Evolutionary conservation across 2,797 vertebrate species (phyloP), one percentile per base, ranked within the genome.

Genomic region (Acanthiza pusilla): DNA sequence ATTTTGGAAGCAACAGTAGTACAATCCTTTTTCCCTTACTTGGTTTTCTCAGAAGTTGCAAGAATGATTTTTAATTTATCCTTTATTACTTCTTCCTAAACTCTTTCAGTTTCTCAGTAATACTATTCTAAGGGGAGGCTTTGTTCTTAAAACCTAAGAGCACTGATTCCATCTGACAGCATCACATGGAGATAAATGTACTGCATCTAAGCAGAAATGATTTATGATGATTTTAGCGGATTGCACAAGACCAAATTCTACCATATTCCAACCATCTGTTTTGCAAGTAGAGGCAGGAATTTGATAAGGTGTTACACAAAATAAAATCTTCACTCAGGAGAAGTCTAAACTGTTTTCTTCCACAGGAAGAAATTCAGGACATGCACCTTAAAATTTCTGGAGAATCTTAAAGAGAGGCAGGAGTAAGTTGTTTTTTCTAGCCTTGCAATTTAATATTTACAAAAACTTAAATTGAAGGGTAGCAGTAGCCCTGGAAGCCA

Each of bases 11-110:
- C 72, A 65, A 85, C 76, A 88, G 85, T 66, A 85, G 47, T 61
- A 79, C 43, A 86, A 74, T 95, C 92, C 91, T 94, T 93, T 91
- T 92, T 89, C 70, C 58, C 58, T 83, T 68, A 60, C 62, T 87
- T 94, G 86, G 68, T 87, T 96, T 96, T 93, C 92, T 84, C 94
- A 93, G 79, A 93, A 83, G 78, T 76, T 85, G 71, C 85, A 95
- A 95, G 91, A 83, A 92, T 95, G 86, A 80, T 89, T 87, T 72
- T 92, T 91, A 89, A 94, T 92, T 93, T 91, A 92, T 71, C 68
- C 78, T 97, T 97, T 96, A 94, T 96, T 95, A 95, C 96, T 91
- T 92, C 63, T 61, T 95, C 71, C 76, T 93, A 89, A 95, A 86
- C 45, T 70, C 89, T 96, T 88, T 61, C 74, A 36, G 85, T 80